Percentiles rank a stretch among this genome's conserved stretches.
These are phyloP conservation scores for Sus scrofa DNA, from an alignment of 2,113 vertebrate species.

Conservation along the genomic window DNA sequence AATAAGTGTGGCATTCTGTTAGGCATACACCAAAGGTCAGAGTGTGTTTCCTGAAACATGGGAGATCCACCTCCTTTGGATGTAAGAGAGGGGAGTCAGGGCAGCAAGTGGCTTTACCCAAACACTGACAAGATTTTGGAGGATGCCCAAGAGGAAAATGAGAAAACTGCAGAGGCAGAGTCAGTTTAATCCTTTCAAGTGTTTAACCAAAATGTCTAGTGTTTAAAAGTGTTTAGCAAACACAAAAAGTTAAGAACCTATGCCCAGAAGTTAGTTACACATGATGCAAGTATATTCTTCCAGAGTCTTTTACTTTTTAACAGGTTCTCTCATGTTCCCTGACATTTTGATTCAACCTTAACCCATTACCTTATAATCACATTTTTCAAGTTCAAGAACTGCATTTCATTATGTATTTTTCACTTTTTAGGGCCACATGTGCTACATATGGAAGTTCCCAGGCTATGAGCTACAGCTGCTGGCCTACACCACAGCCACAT, in stretches of 20 bases:
- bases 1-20: background rate
- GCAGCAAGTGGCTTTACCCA: background rate
- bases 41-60: background rate
- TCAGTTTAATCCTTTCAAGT: background rate
- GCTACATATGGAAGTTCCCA: too few relatives aligned
- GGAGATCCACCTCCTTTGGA: background rate
- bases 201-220: background rate
- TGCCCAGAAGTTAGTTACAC: background rate
- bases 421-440: too few relatives aligned
- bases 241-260: background rate
- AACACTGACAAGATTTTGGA: background rate
- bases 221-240: background rate
- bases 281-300: background rate
- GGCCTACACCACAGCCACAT: too few relatives aligned
- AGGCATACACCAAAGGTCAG: background rate
- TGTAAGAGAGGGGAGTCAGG: background rate
- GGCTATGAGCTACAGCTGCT: too few relatives aligned
- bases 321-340: background rate
- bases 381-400: background rate
- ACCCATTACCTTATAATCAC: background rate
- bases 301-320: background rate
- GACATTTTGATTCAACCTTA: background rate
- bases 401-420: too few relatives aligned
- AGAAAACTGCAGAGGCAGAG: background rate
- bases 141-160: background rate